Evolutionary conservation across 2,797 vertebrate species (phyloP).

Genomic region (Enteromius thamalakanensis): DNA sequence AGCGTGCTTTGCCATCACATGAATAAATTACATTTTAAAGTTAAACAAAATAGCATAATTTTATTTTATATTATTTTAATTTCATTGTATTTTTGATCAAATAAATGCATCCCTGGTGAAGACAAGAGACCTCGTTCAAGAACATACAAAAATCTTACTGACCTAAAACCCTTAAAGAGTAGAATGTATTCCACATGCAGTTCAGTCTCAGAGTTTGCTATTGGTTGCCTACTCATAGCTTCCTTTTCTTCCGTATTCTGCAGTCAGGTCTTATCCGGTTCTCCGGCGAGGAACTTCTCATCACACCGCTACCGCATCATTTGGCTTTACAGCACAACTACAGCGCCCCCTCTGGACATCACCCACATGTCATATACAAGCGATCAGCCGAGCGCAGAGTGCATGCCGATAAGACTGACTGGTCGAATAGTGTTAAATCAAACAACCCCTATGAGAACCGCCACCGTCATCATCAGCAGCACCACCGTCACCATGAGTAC

Average conservation of each 20-base stretch:
- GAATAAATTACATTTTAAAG: neutral
- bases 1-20: neutral
- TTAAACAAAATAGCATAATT: neutral
- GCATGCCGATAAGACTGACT: constrained; percentile 61
- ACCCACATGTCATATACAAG: constrained; percentile 93
- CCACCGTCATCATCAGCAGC: constrained; percentile 46
- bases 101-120: neutral
- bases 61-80: neutral
- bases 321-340: constrained; percentile 89
- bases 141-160: too few species aligned
- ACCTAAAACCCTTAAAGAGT: neutral
- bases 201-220: neutral
- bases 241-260: constrained; percentile 12
- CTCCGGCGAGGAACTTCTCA: constrained; percentile 87
- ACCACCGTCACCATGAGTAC: constrained; percentile 67
- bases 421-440: constrained; percentile 46
- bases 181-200: neutral
- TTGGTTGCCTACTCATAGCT: neutral
- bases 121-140: neutral
- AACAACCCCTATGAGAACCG: constrained; percentile 39
- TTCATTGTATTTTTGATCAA: neutral
- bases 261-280: constrained; percentile 94
- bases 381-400: constrained; percentile 86
- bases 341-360: constrained; percentile 84
- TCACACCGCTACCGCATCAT: constrained; percentile 87